These are phyloP conservation scores for Echeneis naucrates DNA, from an alignment of 2,797 vertebrate genomes.

Conservation along the genomic window DNA sequence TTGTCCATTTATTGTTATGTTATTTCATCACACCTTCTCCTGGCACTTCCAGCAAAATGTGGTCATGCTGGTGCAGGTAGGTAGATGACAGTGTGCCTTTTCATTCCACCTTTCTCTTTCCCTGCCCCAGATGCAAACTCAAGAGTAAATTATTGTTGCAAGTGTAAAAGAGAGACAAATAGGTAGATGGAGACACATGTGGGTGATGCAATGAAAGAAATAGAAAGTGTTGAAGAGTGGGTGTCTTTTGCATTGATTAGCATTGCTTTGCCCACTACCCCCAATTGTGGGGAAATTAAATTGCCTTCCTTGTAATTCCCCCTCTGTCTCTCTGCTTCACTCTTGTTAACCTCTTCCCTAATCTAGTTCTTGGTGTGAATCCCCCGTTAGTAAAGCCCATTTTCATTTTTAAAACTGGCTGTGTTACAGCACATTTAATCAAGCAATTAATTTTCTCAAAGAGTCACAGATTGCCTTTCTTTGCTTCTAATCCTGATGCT, in stretches of 20 bases:
- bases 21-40: neutral
- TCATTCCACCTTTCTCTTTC: constrained; percentile 28
- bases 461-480: constrained; percentile 41
- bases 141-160: constrained; percentile 67
- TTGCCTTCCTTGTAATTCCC: constrained; percentile 47
- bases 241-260: constrained; percentile 60
- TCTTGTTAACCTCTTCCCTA: constrained; percentile 58
- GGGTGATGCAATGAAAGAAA: constrained; percentile 14
- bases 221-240: constrained; percentile 39
- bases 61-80: constrained; percentile 35
- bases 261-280: constrained; percentile 60
- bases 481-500: constrained; percentile 31
- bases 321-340: constrained; percentile 26
- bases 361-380: constrained; percentile 47
- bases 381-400: constrained; percentile 46
- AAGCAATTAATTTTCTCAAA: constrained; percentile 65
- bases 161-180: constrained; percentile 36
- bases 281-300: constrained; percentile 63
- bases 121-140: constrained; percentile 73
- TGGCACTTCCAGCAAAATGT: neutral
- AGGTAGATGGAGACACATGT: constrained; percentile 13
- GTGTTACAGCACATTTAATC: constrained; percentile 58
- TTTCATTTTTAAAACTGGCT: constrained; percentile 54
- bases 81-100: constrained; percentile 41
- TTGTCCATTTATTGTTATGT: neutral